These are phyloP conservation scores for Triplophysa siluroides DNA, from an alignment of 2,113 vertebrate species.

Conservation along the genomic window DNA sequence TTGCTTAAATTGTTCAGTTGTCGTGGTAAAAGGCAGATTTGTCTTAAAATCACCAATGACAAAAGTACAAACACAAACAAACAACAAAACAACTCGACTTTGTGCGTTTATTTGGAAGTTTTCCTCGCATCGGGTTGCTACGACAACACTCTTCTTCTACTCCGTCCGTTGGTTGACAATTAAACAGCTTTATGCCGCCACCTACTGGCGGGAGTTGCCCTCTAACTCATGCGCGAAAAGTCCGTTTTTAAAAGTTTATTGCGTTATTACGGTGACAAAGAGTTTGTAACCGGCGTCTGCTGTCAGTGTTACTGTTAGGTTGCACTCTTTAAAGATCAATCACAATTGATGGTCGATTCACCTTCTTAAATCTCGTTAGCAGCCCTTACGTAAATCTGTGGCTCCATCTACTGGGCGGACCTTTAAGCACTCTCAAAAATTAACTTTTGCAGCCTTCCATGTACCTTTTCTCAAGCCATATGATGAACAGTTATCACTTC, in stretches of 20 bases:
- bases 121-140: conserved; percentile 21
- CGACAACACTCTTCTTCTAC: conserved; percentile 37
- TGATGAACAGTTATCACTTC: no score
- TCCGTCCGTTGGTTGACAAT: background rate
- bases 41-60: background rate
- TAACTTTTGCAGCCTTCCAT: no score
- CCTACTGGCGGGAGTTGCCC: background rate
- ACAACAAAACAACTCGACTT: background rate
- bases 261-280: background rate
- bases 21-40: background rate
- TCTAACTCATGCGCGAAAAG: background rate
- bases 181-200: conserved; percentile 3
- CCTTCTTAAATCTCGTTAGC: background rate
- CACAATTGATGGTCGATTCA: background rate
- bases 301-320: background rate
- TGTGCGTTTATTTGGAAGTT: background rate
- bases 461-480: no score
- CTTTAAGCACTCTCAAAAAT: no score
- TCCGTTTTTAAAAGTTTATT: background rate
- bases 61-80: no score
- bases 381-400: background rate
- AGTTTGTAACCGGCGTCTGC: background rate
- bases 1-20: background rate
- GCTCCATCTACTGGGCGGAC: background rate
- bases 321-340: background rate